Evolutionary conservation across 2,797 vertebrate species (phyloP).

Genomic region (Picus viridis): DNA sequence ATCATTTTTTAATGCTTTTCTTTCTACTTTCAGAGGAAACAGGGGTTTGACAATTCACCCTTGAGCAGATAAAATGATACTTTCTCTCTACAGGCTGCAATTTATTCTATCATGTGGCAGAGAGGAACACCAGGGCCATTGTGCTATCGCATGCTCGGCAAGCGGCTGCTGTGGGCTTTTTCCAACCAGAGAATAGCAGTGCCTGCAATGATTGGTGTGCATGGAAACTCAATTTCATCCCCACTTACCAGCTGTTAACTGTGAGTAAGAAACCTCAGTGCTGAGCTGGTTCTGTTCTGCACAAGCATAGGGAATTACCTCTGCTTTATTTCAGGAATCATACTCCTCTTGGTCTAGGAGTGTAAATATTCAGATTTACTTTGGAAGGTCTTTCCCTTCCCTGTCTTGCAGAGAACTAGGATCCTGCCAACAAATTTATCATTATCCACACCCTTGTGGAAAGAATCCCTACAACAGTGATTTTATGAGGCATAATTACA

Average conservation of each 20-base stretch:
- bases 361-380: neutral
- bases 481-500: neutral
- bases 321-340: neutral
- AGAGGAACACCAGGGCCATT: neutral
- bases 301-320: neutral
- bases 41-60: neutral
- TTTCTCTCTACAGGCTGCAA: neutral
- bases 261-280: neutral
- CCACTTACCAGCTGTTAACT: neutral
- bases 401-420: neutral
- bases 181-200: neutral
- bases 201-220: neutral
- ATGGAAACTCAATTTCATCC: neutral
- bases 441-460: conserved; percentile 14
- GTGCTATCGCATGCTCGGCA: neutral
- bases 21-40: neutral
- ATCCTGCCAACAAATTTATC: conserved; percentile 12
- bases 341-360: neutral
- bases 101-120: neutral
- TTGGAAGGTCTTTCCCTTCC: neutral
- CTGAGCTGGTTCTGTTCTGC: neutral
- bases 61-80: neutral
- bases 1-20: neutral
- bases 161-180: neutral
- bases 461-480: neutral